Base-by-base conservation (phyloP, 2,888 invertebrate genomes). In the Hypsopygia costalis region DNA sequence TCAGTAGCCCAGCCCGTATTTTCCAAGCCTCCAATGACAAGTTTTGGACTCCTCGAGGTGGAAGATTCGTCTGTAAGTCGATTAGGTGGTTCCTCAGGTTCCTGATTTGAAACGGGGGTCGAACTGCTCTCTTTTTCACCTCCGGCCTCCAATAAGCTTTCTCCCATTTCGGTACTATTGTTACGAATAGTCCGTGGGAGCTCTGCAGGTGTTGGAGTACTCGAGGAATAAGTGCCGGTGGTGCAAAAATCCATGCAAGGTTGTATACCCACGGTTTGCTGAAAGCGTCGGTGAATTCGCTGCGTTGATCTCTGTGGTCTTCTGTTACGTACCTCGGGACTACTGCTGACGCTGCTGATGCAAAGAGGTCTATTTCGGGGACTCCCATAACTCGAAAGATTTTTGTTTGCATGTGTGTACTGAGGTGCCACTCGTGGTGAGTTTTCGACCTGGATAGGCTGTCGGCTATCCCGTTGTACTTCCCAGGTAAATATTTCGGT, bases 241-340 rank as follows among this genome's bases (percentile, higher is more conserved):
- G 54, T 0, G 52, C 54, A n/a, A 58, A 55, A 0, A 52, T 7
- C 54, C 55, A 58, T 0, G 46, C 52, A 1, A 54, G 44, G 1
- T 37, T 25, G 50, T 37, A 54, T 5, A 46, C 20, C 54, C 58
- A 54, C 8, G 33, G 9, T 22, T 36, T 9, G 36, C 53, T 53
- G 52, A 52, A 52, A 1, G 51, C 51, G 11, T 52, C 38, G 7
- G 31, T 36, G 20, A 44, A 50, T 22, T 16, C 9, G 16, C 40
- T 29, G 7, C 21, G 21, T 3, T 6, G 28, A 29, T 48, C 50
- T 21, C 11, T 11, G 1, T 34, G 41, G 32, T 48, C 40, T 9
- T 44, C 39, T 38, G 36, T 47, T 5, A 51, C 49, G 36, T 56
- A 50, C 5, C 11, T 30, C 6, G 31, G 9, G 6, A 53, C 47